Percentiles rank a stretch among this genome's conserved stretches.
These are phyloP conservation scores for Sminthurinus aureus DNA, from an alignment of 2,888 invertebrate species.

Conservation along the genomic window DNA sequence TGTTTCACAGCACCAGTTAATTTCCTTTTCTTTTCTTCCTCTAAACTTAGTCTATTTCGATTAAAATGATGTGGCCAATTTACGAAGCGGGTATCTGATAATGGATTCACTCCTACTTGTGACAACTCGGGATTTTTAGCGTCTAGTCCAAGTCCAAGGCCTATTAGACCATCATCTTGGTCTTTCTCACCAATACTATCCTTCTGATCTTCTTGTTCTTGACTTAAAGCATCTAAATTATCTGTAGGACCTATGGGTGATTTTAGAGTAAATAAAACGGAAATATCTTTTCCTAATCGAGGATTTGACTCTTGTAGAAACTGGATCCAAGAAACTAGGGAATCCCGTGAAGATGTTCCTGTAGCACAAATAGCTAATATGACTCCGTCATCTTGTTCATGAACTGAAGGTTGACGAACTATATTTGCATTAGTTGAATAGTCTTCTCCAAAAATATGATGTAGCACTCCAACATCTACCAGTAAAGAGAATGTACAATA, in stretches of 20 bases:
- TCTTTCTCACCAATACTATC: conserved; percentile 17
- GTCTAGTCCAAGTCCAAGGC: conserved; percentile 34
- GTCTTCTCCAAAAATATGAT: conserved; percentile 60
- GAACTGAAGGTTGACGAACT: conserved; percentile 72
- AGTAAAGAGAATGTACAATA: not conserved
- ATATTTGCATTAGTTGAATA: conserved; percentile 55
- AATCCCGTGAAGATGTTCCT: conserved; percentile 88
- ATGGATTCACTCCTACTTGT: conserved; percentile 53
- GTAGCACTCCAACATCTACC: conserved; percentile 71
- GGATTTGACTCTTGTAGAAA: conserved; percentile 80
- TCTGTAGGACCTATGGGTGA: conserved; percentile 67
- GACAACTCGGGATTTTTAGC: conserved; percentile 49
- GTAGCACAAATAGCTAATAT: conserved; percentile 89
- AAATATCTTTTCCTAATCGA: conserved; percentile 71
- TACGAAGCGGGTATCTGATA: conserved; percentile 54
- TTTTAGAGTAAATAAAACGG: conserved; percentile 84
- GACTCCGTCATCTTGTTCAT: conserved; percentile 92
- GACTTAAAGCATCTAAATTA: conserved; percentile 46
- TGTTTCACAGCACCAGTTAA: not conserved
- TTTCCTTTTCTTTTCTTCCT: not conserved
- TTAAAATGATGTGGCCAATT: conserved; percentile 58
- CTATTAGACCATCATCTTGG: conserved; percentile 30
- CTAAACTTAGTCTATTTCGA: not conserved
- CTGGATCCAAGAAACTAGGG: conserved; percentile 90
- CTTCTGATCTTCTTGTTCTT: conserved; percentile 27